phyloP scores from a whole-genome alignment of 2,113 vertebrate genomes.

The Paramormyrops kingsleyae region DNA sequence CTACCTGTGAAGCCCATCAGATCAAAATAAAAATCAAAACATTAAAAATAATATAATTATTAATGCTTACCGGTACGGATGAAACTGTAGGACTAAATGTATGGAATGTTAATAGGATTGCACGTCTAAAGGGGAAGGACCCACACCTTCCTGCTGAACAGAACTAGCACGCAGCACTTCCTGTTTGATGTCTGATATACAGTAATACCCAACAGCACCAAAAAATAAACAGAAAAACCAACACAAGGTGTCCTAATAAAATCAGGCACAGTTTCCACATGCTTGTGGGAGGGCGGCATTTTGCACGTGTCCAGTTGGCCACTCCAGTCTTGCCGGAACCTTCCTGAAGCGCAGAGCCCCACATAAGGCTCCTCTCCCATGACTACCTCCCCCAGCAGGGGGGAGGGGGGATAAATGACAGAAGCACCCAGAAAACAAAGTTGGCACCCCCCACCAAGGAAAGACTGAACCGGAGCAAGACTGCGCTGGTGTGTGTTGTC shows the following conservation, averaged over 20 bases:
- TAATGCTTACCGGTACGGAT: conserved; percentile 66
- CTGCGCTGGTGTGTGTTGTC: not conserved
- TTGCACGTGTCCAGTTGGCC: conserved; percentile 17
- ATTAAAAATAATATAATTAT: conserved; percentile 54
- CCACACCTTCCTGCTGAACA: conserved; percentile 68
- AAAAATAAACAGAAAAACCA: conserved; percentile 61
- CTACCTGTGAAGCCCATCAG: conserved; percentile 75
- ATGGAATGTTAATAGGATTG: conserved; percentile 98
- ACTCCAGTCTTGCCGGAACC: not conserved
- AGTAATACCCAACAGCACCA: conserved; percentile 97
- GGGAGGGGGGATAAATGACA: conserved; percentile 39
- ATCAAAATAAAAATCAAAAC: conserved; percentile 51
- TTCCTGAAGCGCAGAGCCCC: conserved; percentile 17
- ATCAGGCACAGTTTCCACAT: conserved; percentile 91
- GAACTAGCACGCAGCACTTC: conserved; percentile 67
- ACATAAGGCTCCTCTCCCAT: not conserved
- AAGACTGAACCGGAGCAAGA: not conserved
- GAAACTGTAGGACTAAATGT: conserved; percentile 67
- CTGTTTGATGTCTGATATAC: conserved; percentile 58
- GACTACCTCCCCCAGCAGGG: not conserved
- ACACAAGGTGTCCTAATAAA: conserved; percentile 82
- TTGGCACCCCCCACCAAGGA: not conserved
- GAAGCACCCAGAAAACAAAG: conserved; percentile 53
- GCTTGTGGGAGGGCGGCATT: conserved; percentile 50
- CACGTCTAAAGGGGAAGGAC: conserved; percentile 87